Base-by-base conservation (phyloP, 2,888 invertebrate genomes). In the Melinaea menophilus region DNA sequence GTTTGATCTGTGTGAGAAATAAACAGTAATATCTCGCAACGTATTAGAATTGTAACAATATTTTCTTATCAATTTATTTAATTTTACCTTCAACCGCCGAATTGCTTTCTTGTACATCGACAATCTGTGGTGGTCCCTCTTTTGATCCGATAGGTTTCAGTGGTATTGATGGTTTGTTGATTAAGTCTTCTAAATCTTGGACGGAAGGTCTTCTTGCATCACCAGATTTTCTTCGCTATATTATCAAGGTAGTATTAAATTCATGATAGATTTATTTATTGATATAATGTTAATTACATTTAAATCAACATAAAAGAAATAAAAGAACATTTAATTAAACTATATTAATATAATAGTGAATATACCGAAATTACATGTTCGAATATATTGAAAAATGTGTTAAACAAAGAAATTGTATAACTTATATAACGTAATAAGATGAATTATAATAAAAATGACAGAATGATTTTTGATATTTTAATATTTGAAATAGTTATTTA, bases 71-170 rank as follows among this genome's bases (percentile, higher is more conserved):
- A 0, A 51, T 51, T 31, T 51, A 31, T 51, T 2, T 7, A 11
- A 13, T 31, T 51, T 73, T 84, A 98, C 99, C 98, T 95, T 99
- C 99, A 86, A 97, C 95, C 65, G 98, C 98, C 56, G 98, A 96
- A 88, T 99, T 98, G 80, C 96, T 98, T 82, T 98, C 97, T 85
- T 98, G 96, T 55, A 97, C 95, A 85, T 98, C 97, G 72, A 98
- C 95, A 83, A 98, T 98, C 72, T 93, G 93, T 51, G 98, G 97
- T 71, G 97, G 96, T 67, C 97, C 97, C 71, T 93, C 94, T 79
- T 93, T 93, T 70, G 22, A 5, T 9, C 97, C 97, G 61, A 93
- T 84, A 70, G 96, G 93, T 81, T 94, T 94, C 71, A 98, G 91
- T 57, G 98, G 98, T 61, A 97, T 97, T 59, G 97, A 97, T 55